phyloP scores from a whole-genome alignment of 2,888 invertebrate genomes.

The Liodrosophila aerea region DNA sequence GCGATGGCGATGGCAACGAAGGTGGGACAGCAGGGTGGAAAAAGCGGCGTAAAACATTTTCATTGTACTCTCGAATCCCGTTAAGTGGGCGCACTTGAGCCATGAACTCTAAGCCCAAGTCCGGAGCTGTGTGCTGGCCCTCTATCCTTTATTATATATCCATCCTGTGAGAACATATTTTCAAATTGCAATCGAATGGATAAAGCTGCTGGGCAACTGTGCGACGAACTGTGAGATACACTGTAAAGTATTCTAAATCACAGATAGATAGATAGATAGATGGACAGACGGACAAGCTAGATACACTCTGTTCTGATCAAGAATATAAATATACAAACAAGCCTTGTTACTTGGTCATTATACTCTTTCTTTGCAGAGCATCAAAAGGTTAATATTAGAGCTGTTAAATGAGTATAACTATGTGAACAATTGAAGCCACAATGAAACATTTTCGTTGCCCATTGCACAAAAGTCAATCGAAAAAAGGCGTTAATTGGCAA shows the following conservation, averaged over 20 bases:
- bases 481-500: slow-evolving; percentile 60
- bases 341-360: too few species aligned
- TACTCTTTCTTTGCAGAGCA: not conserved
- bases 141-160: slow-evolving; percentile 24
- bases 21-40: slow-evolving; percentile 56
- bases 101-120: slow-evolving; percentile 33
- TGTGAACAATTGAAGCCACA: slow-evolving; percentile 43
- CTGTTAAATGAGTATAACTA: slow-evolving; percentile 14
- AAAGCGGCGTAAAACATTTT: slow-evolving; percentile 61
- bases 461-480: too few species aligned
- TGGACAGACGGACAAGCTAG: too few species aligned
- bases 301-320: too few species aligned
- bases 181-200: slow-evolving; percentile 46
- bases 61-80: slow-evolving; percentile 48
- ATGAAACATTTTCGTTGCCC: too few species aligned
- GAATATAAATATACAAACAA: too few species aligned
- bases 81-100: slow-evolving; percentile 65
- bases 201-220: not conserved
- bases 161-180: slow-evolving; percentile 58
- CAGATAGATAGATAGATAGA: too few species aligned
- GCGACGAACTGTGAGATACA: slow-evolving; percentile 4
- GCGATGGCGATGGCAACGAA: slow-evolving; percentile 8
- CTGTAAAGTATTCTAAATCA: too few species aligned
- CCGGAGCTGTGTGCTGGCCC: slow-evolving; percentile 18
- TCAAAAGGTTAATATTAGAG: slow-evolving; percentile 31